phyloP scores from a whole-genome alignment of 2,888 invertebrate genomes.

The Trilocha varians region DNA sequence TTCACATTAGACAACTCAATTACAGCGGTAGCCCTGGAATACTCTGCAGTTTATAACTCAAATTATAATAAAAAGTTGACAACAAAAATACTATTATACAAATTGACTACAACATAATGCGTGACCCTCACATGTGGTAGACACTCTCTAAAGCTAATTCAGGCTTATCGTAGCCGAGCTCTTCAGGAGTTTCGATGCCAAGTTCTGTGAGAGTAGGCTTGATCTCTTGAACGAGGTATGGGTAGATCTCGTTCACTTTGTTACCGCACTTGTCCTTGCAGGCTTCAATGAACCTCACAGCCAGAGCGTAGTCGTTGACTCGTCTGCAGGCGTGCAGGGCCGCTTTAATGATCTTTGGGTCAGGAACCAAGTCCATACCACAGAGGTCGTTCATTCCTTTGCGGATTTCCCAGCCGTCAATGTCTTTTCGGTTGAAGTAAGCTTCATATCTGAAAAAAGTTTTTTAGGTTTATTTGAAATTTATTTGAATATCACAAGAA shows the following conservation, averaged over 20 bases:
- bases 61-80: slow-evolving; percentile 48
- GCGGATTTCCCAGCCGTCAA: slow-evolving; percentile 96
- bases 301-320: slow-evolving; percentile 94
- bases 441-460: slow-evolving; percentile 77
- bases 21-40: slow-evolving; percentile 35
- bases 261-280: slow-evolving; percentile 90
- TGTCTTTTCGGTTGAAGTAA: slow-evolving; percentile 88
- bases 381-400: slow-evolving; percentile 91
- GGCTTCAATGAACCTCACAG: slow-evolving; percentile 93
- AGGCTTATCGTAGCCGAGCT: slow-evolving; percentile 97
- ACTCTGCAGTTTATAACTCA: slow-evolving; percentile 35
- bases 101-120: slow-evolving; percentile 56
- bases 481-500: too few relatives aligned
- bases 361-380: slow-evolving; percentile 94
- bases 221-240: slow-evolving; percentile 91
- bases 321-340: slow-evolving; percentile 93
- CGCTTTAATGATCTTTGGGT: slow-evolving; percentile 90
- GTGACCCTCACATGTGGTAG: slow-evolving; percentile 74
- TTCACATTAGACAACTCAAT: slow-evolving; percentile 47
- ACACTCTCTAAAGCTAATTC: slow-evolving; percentile 89
- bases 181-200: slow-evolving; percentile 94
- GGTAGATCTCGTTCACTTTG: slow-evolving; percentile 84
- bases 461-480: neutral
- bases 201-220: slow-evolving; percentile 93
- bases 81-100: slow-evolving; percentile 60